phyloP scores from a whole-genome alignment of 2,113 vertebrate genomes.

The Tyrannus savana region DNA sequence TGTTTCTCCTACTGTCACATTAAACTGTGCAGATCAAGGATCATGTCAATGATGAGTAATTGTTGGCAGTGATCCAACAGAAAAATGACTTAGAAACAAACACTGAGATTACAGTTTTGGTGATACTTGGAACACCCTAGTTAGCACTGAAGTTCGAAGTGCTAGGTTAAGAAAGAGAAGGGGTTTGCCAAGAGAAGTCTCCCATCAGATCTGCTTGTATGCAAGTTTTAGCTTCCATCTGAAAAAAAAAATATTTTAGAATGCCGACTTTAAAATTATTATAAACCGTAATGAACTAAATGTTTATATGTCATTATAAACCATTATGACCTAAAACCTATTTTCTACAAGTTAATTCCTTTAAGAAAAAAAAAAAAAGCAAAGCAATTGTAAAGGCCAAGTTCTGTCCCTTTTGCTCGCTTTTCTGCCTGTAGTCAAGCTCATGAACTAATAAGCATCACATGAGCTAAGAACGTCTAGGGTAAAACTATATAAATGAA shows the following conservation, averaged over 20 bases:
- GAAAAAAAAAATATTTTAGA: neutral
- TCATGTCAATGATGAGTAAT: neutral
- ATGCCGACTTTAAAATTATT: neutral
- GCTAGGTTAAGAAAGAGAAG: neutral
- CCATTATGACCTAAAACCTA: neutral
- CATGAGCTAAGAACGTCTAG: rapidly evolving
- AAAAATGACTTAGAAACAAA: neutral
- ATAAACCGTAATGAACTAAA: neutral
- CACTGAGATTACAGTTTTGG: neutral
- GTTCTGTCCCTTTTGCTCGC: neutral
- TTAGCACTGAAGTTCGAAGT: neutral
- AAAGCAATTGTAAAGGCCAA: neutral
- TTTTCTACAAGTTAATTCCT: neutral
- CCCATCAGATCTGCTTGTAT: neutral
- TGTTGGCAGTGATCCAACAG: neutral
- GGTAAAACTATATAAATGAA: neutral
- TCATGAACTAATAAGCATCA: neutral
- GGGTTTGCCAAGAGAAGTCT: neutral
- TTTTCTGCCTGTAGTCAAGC: neutral
- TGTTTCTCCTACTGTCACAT: neutral
- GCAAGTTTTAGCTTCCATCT: neutral
- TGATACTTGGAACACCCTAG: neutral
- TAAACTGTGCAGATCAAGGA: neutral
- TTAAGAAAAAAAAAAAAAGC: neutral
- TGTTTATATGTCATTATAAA: neutral